A percentile compares a stretch with the other conserved stretches of the same genome.
Conservation (phyloP, 2,113 vertebrate genomes). For the Sceloporus undulatus region DNA sequence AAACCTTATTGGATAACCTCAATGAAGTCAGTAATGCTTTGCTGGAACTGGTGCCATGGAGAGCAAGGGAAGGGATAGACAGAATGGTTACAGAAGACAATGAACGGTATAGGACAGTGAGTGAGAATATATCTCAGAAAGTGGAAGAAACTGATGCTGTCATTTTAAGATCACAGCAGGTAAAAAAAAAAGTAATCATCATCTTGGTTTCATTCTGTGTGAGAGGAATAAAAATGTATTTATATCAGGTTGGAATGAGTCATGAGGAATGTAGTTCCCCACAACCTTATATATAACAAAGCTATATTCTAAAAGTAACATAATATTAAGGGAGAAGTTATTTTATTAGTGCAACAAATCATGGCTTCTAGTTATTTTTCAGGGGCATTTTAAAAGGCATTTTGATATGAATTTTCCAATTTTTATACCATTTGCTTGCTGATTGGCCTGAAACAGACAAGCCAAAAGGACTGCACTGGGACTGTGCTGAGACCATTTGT, state of each 20-base stretch:
- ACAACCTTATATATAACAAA: too few relatives aligned
- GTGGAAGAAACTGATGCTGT: slow-evolving; percentile 92
- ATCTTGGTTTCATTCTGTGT: slow-evolving; percentile 2
- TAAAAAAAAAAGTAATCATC: slow-evolving; percentile 63
- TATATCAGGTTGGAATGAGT: background rate
- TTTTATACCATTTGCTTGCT: too few relatives aligned
- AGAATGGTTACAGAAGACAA: slow-evolving; percentile 91
- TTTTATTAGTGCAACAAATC: too few relatives aligned
- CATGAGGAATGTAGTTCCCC: too few relatives aligned
- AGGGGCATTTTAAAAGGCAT: too few relatives aligned
- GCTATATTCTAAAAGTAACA: too few relatives aligned
- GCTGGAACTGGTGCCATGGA: slow-evolving; percentile 94
- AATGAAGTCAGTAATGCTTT: slow-evolving; percentile 92
- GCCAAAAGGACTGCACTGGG: too few relatives aligned
- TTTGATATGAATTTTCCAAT: too few relatives aligned
- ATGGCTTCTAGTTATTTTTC: too few relatives aligned
- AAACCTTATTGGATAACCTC: slow-evolving; percentile 85
- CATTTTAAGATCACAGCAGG: slow-evolving; percentile 93
- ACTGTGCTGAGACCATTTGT: too few relatives aligned
- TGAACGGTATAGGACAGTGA: slow-evolving; percentile 86
- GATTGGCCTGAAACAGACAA: too few relatives aligned
- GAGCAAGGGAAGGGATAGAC: slow-evolving; percentile 91
- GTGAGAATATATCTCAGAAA: slow-evolving; percentile 84
- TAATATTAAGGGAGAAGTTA: too few relatives aligned
- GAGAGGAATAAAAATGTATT: background rate